These are phyloP conservation scores for Heliocidaris erythrogramma DNA, from an alignment of 35 echinoderm and acorn worm species.

Conservation along the genomic window DNA sequence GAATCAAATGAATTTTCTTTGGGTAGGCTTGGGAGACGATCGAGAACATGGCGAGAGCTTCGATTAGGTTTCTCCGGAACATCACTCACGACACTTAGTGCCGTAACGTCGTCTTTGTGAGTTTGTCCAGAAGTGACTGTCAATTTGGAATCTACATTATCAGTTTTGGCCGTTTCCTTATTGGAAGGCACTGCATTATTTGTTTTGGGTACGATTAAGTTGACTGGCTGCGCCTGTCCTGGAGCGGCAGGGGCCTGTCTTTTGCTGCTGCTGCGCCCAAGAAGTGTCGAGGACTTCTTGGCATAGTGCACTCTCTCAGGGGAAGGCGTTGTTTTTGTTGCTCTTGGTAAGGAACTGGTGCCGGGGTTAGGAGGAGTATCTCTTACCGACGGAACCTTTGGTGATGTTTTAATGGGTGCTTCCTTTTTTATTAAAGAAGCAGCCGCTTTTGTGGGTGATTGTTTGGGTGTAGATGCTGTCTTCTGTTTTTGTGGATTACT, in stretches of 20 bases:
- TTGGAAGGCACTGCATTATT: neutral
- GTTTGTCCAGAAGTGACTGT: neutral
- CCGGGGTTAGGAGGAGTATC: neutral
- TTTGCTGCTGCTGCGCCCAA: neutral
- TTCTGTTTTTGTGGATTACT: neutral
- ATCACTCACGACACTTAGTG: neutral
- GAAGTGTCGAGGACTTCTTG: neutral
- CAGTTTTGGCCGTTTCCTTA: neutral
- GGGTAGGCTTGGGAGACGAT: conserved; percentile 8
- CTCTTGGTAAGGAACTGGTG: neutral
- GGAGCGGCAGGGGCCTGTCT: conserved; percentile 10
- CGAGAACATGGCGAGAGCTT: neutral
- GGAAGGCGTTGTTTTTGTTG: neutral
- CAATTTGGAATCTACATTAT: neutral
- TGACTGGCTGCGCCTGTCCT: neutral
- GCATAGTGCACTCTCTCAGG: neutral
- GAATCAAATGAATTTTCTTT: neutral
- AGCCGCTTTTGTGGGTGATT: neutral
- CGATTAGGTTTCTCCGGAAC: neutral
- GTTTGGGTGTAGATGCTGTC: neutral
- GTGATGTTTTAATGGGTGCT: neutral
- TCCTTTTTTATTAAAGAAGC: neutral
- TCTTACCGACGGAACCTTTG: neutral
- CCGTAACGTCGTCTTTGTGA: neutral
- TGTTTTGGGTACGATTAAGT: neutral